phyloP scores from a whole-genome alignment of 2,113 vertebrate species.

The Lepus europaeus region DNA sequence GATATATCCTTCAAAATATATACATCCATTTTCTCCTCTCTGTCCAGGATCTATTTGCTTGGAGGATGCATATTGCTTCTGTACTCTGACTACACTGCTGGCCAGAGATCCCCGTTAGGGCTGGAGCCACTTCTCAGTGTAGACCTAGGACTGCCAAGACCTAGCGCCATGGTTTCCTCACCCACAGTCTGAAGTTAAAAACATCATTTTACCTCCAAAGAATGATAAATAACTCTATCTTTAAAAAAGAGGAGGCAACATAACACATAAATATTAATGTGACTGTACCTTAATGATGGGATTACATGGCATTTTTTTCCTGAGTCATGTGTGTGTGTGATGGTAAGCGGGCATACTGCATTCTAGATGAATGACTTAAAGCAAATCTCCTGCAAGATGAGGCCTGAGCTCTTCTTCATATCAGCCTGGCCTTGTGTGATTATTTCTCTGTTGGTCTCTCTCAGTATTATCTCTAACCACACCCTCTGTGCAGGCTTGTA shows the following conservation, averaged over 20 bases:
- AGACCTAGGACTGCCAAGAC: background rate
- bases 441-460: fast-evolving
- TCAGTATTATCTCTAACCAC: background rate
- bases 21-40: background rate
- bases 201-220: background rate
- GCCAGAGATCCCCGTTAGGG: background rate
- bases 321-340: background rate
- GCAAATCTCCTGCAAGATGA: background rate
- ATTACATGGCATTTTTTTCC: background rate
- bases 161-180: background rate
- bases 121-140: background rate
- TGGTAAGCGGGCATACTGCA: background rate
- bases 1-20: background rate
- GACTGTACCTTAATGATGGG: background rate
- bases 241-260: background rate
- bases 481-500: fast-evolving
- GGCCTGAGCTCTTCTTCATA: background rate
- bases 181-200: background rate
- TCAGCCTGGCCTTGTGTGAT: too few relatives aligned
- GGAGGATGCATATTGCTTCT: background rate
- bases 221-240: background rate
- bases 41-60: background rate
- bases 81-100: background rate
- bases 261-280: background rate
- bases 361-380: background rate